Conservation (phyloP, 2,113 vertebrate genomes). For the Salminus brasiliensis region DNA sequence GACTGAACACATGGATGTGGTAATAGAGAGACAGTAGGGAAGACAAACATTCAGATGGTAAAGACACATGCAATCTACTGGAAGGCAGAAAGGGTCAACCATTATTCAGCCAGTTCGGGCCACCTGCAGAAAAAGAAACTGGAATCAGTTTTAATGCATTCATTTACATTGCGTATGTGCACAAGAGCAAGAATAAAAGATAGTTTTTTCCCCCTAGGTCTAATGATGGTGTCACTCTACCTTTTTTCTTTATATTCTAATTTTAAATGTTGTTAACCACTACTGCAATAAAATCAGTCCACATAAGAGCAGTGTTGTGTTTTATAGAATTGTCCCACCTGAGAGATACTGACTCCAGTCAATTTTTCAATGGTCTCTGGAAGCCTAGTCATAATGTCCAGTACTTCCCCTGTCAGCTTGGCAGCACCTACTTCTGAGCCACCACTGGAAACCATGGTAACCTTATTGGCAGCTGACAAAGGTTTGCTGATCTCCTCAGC, state of each 20-base stretch:
- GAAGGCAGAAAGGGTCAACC: not conserved
- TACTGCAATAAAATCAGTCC: too few species aligned
- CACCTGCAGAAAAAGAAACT: constrained; percentile 30
- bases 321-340: constrained; percentile 74
- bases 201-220: not conserved
- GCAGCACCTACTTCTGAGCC: constrained; percentile 78
- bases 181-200: not conserved
- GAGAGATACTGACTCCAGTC: constrained; percentile 85
- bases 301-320: too few species aligned
- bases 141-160: not conserved
- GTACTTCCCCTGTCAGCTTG: constrained; percentile 85
- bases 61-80: constrained; percentile 12
- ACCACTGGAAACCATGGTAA: constrained; percentile 88
- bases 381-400: constrained; percentile 85
- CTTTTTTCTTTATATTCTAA: not conserved
- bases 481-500: constrained; percentile 88
- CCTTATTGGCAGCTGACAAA: constrained; percentile 79
- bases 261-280: not conserved
- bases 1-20: not conserved
- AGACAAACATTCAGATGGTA: not conserved
- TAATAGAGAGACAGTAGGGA: not conserved
- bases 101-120: constrained; percentile 32
- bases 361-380: constrained; percentile 83
- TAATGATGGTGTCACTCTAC: not conserved
- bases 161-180: not conserved